Evolutionary conservation across 2,888 invertebrate species (phyloP), one percentile per base, ranked within the genome.

Genomic region (Drosophila maculinotata): DNA sequence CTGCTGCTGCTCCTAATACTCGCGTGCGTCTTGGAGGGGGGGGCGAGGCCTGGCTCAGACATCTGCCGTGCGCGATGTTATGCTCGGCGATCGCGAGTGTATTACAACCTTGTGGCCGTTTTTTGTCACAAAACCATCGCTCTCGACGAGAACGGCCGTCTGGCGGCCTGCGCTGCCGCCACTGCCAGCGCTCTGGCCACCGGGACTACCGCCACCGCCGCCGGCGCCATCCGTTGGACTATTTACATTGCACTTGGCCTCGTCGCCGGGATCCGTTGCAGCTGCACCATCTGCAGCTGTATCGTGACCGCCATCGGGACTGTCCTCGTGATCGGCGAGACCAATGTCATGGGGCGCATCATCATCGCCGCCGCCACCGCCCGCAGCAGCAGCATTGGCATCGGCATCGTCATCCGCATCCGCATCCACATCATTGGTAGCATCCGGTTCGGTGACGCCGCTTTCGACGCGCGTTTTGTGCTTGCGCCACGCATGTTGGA

Each of bases 401-500:
- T n/a, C 62, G 0, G 12, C 92, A 89, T 89, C 91, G 89, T 14
- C 56, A 47, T 23, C 71, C 14, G 52, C 58, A 25, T 56, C 71
- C 84, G 91, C 92, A 88, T 92, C 92, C 91, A 33, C 54, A 30
- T 62, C 66, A n/a, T 35, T 12, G 7, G 69, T 92, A 90, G 92
- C 92, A 88, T 92, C 92, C 71, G 92, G 92, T 67, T 92, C 93
- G 80, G 93, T 93, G 81, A 92, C 92, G 81, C 92, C 92, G 36
- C 92, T 93, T 81, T 93, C 92, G 76, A 93, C 94, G 86, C 95
- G 94, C 91, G 95, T 93, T 90, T 94, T 94, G 92, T 97, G 97
- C 91, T 96, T 96, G 72, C 97, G 94, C 97, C 97, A 98, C 84
- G 98, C 97, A 92, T 96, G 96, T 92, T 99, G 98, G 89, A 99